Evolutionary conservation across 2,888 invertebrate genomes (phyloP).

Genomic region (Phasia obesa): DNA sequence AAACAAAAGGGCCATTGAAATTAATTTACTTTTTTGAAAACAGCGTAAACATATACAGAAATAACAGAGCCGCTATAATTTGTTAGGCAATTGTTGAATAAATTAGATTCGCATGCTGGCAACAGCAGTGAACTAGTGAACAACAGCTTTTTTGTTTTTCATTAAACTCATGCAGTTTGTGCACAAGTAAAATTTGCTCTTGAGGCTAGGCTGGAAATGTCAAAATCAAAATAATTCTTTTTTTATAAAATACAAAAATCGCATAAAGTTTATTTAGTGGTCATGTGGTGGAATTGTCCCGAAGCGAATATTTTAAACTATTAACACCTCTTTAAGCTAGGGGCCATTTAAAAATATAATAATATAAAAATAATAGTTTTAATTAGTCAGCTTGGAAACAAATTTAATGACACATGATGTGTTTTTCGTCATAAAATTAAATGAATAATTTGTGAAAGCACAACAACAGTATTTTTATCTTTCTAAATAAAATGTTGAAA

Average conservation of each 20-base stretch:
- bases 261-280: constrained; percentile 51
- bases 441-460: not conserved
- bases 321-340: constrained; percentile 21
- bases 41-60: constrained; percentile 25
- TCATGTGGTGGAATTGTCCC: constrained; percentile 41
- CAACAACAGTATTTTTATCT: too few species aligned
- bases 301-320: constrained; percentile 20
- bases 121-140: not conserved
- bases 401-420: too few species aligned
- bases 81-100: constrained; percentile 46
- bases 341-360: constrained; percentile 10
- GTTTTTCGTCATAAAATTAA: not conserved
- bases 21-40: constrained; percentile 29
- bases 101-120: constrained; percentile 39
- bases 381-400: not conserved
- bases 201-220: constrained; percentile 4
- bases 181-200: constrained; percentile 20
- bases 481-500: too few species aligned
- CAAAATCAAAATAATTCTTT: constrained; percentile 48
- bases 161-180: not conserved
- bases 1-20: constrained; percentile 53
- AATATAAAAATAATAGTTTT: constrained; percentile 7
- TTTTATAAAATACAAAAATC: constrained; percentile 54
- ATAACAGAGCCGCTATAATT: constrained; percentile 32
- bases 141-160: constrained; percentile 6